phyloP scores from a whole-genome alignment of 2,888 invertebrate genomes.

The Trichopria drosophilae region DNA sequence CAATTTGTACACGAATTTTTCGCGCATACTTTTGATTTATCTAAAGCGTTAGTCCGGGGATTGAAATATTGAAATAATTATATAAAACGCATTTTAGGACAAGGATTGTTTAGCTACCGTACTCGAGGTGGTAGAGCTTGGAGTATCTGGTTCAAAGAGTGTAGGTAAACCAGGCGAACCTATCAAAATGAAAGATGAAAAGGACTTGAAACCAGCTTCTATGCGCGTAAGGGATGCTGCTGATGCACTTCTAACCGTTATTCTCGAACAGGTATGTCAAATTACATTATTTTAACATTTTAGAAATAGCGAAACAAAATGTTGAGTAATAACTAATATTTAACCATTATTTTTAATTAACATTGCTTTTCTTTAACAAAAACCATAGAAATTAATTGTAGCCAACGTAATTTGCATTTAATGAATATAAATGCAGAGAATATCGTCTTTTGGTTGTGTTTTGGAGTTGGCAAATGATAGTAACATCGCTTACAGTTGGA shows the following conservation, averaged over 20 bases:
- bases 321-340: not conserved
- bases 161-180: slow-evolving; percentile 85
- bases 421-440: too few species aligned
- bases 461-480: too few species aligned
- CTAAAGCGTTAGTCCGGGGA: too few species aligned
- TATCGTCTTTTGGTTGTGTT: too few species aligned
- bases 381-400: not conserved
- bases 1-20: too few species aligned
- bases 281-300: too few species aligned
- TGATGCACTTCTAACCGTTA: slow-evolving; percentile 86
- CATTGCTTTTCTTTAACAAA: slow-evolving; percentile 1
- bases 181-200: slow-evolving; percentile 91
- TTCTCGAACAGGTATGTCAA: slow-evolving; percentile 80
- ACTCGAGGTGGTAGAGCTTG: slow-evolving; percentile 94
- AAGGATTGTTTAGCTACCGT: slow-evolving; percentile 90
- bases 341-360: not conserved
- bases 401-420: not conserved
- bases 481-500: too few species aligned
- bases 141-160: slow-evolving; percentile 93
- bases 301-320: too few species aligned
- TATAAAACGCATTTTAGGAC: slow-evolving; percentile 74
- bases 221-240: slow-evolving; percentile 98
- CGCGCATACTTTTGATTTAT: too few species aligned
- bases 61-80: too few species aligned
- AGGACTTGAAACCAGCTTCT: slow-evolving; percentile 94